These are phyloP conservation scores for Silurus lanzhouensis DNA, from an alignment of 2,797 vertebrate genomes.

Conservation along the genomic window DNA sequence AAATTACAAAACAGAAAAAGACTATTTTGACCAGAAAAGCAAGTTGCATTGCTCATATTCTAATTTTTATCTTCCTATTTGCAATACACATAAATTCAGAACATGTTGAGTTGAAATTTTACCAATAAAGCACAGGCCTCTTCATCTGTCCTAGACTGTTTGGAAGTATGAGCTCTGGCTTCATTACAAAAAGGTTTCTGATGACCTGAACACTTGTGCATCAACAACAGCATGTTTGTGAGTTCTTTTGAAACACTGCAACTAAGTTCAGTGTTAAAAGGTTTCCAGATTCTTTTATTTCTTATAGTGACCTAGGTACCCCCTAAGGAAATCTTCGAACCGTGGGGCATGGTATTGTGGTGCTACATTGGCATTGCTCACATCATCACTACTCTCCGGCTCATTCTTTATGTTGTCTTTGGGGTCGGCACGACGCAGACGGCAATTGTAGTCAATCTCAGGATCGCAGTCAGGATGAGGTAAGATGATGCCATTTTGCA, in stretches of 20 bases:
- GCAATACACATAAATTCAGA: background rate
- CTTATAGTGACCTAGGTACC: conserved; percentile 65
- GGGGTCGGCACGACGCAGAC: conserved; percentile 65
- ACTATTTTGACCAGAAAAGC: background rate
- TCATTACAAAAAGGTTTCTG: conserved; percentile 2
- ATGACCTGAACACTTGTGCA: background rate
- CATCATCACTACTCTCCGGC: conserved; percentile 51
- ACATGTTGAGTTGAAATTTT: background rate
- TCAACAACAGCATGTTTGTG: conserved; percentile 21
- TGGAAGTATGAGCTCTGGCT: background rate
- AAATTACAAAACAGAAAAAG: background rate
- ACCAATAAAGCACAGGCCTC: background rate
- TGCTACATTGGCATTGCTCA: conserved; percentile 39
- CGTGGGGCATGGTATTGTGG: conserved; percentile 51
- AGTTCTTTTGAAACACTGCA: conserved; percentile 28
- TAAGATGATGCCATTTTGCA: conserved; percentile 66
- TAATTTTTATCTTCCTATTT: too few species aligned
- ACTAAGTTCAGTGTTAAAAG: background rate
- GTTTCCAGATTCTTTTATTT: conserved; percentile 56
- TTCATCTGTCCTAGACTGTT: background rate
- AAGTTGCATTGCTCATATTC: background rate
- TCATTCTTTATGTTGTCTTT: conserved; percentile 33
- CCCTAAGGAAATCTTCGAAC: conserved; percentile 74
- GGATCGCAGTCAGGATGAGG: conserved; percentile 79
- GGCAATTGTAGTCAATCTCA: conserved; percentile 77